phyloP scores from a whole-genome alignment of 2,888 invertebrate species.

The Nycteola revayana region DNA sequence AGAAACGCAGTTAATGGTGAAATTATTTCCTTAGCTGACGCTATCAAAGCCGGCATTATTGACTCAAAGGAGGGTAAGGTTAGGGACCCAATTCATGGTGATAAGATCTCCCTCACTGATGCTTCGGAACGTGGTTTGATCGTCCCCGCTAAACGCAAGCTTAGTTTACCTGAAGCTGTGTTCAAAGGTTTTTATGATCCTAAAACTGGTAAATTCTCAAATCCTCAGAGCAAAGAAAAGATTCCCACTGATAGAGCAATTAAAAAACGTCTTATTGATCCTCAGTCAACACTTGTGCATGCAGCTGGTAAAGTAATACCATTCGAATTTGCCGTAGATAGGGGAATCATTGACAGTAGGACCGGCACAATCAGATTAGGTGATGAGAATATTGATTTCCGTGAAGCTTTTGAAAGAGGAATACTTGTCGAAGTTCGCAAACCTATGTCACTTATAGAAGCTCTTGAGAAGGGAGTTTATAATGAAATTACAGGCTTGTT shows the following conservation, averaged over 20 bases:
- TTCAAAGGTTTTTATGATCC: constrained; percentile 95
- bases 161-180: constrained; percentile 94
- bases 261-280: constrained; percentile 91
- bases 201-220: constrained; percentile 90
- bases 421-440: constrained; percentile 90
- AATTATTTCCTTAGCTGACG: constrained; percentile 90
- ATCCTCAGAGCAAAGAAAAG: constrained; percentile 90
- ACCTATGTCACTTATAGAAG: constrained; percentile 91
- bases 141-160: constrained; percentile 90
- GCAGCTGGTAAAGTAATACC: constrained; percentile 91
- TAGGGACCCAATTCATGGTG: constrained; percentile 87
- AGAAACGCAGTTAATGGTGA: constrained; percentile 91
- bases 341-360: constrained; percentile 88
- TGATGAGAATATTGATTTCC: constrained; percentile 87
- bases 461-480: constrained; percentile 90
- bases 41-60: constrained; percentile 88
- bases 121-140: constrained; percentile 92
- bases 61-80: constrained; percentile 91
- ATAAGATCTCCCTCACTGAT: constrained; percentile 89
- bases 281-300: constrained; percentile 92
- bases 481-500: constrained; percentile 90
- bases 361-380: constrained; percentile 86
- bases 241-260: constrained; percentile 92
- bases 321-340: constrained; percentile 90
- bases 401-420: constrained; percentile 93